Evolutionary conservation across 2,797 vertebrate genomes (phyloP), one percentile per base, ranked within the genome.

Genomic region (Pantherophis vulpinus): DNA sequence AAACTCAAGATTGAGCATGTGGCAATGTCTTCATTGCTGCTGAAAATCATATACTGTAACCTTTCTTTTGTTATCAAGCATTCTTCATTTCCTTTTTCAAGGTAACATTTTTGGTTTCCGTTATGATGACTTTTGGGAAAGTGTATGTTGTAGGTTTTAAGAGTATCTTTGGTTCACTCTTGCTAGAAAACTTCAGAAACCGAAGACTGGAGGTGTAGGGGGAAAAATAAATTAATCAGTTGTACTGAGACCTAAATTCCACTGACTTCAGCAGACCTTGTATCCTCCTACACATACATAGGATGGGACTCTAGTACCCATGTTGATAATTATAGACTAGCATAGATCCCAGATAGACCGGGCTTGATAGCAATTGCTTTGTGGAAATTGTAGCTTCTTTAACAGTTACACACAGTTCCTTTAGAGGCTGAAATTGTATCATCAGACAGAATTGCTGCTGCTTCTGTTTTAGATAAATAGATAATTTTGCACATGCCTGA

Each of bases 381-480:
- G 42, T 89, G 63, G 74, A 92, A 93, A 90, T 4, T 23, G 37
- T 58, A 94, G 37, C 29, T 94, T 18, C 91, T 95, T 27, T 92
- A 96, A 92, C 88, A 92, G 92, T 14, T 92, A 66, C 66, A 91
- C 25, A 42, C 88, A 92, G n/a, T 54, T 90, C 86, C 12, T 90
- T 93, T 70, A 74, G 86, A 95, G 87, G 14, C 70, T 90, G 93
- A 94, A 96, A 90, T 94, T 61, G n/a, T 94, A 88, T 93, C 95
- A 90, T 89, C 96, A 94, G 94, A 93, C 66, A 92, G 74, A 94
- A 94, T 92, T 94, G 89, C 94, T 96, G 93, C 92, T 96, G 91
- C 86, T 96, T 96, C 90, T 94, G 93, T 89, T 74, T 74, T 74
- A 92, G 95, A 92, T 92, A 93, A 93, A 94, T 93, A 93, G 93